Evolutionary conservation across 2,888 invertebrate genomes (phyloP), one percentile per base, ranked within the genome.

Genomic region (Archips crataeganus): DNA sequence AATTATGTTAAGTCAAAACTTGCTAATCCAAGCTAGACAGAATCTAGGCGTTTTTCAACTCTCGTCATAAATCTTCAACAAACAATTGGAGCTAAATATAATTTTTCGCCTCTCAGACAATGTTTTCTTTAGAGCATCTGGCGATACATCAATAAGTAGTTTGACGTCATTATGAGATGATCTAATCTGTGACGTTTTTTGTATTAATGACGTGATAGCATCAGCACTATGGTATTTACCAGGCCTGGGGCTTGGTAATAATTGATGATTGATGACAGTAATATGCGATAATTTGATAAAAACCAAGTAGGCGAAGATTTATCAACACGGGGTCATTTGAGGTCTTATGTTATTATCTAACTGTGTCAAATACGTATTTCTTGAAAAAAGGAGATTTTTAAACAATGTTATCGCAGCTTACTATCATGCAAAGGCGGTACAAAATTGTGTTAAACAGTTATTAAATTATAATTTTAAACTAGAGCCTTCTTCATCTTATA

Each of bases 91-190:
- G 69, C 23, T 15, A 64, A 63, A 69, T 42, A 51, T 64, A 69
- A 45, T 39, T 64, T 69, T 69, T 69, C 42, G 65, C 60, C 51
- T 51, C 47, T 39, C 3, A 45, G 34, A 67, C 64, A 79, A 79
- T 85, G 84, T 84, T 84, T 78, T 82, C 81, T 77, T 86, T 84
- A 78, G 77, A 80, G 83, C 91, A 92, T 92, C 90, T 92, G 92
- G 87, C 81, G 75, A 61, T 65, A 62, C 71, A 71, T 75, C 70
- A 61, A 62, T 66, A 42, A 63, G 34, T 47, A 47, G 74, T 70
- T 77, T 86, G 84, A 87, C 88, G 87, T 78, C 78, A 75, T 68
- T 77, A 76, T 74, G 65, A 75, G 80, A 78, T 82, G 81, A 85
- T 77, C 82, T 84, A 65, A 74, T 34, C 4, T 60, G 54, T 74